Evolutionary conservation across 1,140 invertebrate genomes (phyloP), one percentile per base, ranked within the genome.

Genomic region (Ostrea edulis): DNA sequence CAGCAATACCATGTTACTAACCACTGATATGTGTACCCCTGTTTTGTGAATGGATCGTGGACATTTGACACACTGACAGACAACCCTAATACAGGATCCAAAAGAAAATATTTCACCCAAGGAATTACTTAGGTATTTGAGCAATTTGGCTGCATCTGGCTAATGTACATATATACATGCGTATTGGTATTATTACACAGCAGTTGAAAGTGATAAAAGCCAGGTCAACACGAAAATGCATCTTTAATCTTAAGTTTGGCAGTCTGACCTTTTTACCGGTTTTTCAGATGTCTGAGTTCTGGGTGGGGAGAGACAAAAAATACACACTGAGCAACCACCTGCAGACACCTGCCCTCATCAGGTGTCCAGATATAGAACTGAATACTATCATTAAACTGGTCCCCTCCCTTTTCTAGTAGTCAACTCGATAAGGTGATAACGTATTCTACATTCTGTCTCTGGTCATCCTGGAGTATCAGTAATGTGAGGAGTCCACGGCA

Each of bases 221-320:
- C 68, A 77, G 68, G 22, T 77, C 68, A 11, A 29, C 68, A 77
- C 22, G 68, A 35, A 77, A 77, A 77, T 35, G 68, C 29, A 77
- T 77, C 68, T 14, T 77, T 77, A 77, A 77, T 77, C 22, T 77
- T 25, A 5, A 4, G 25, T 77, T 77, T 77, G 68, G 68, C 68
- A 77, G 68, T 29, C 25, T 77, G 68, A 77, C 68, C 68, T 35
- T 77, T 14, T 77, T 8, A 35, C 68, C 22, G n/a, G 35, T 44
- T 55, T 55, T 17, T 55, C 9, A 55, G 14, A 9, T 55, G 54
- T 55, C 54, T 55, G 14, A 55, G 54, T 55, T 55, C 54, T 62
- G 55, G 68, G 68, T 77, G 68, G 68, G 68, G 25, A 20, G 68
- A 77, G 8, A 77, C 68, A 77, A 77, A 44, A 77, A 77, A 35